phyloP scores from a whole-genome alignment of 1,140 invertebrate genomes.

The Heliconius eleuchia region DNA sequence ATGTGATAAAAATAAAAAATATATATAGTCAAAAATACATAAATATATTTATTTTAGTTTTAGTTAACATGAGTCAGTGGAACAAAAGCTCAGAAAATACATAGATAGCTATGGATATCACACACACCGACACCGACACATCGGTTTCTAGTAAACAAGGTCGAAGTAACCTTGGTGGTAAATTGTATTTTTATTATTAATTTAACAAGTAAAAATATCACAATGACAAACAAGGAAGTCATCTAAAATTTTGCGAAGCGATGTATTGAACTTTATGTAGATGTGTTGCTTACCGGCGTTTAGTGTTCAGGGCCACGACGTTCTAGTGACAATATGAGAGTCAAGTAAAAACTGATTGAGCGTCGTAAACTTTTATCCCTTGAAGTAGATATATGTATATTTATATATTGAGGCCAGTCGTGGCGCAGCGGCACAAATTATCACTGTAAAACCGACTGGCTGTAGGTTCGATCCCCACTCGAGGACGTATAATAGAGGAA shows the following conservation, averaged over 20 bases:
- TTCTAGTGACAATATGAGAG: slow-evolving; percentile 43
- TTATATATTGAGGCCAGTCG: background rate
- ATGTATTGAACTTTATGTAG: slow-evolving; percentile 66
- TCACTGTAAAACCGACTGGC: too few species aligned
- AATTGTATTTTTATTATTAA: slow-evolving; percentile 73
- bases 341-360: slow-evolving; percentile 45
- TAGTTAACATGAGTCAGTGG: slow-evolving; percentile 34
- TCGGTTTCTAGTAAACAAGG: slow-evolving; percentile 77
- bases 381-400: slow-evolving; percentile 31
- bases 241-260: slow-evolving; percentile 54
- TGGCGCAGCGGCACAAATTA: slow-evolving; percentile 31
- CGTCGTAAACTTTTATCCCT: slow-evolving; percentile 34
- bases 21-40: background rate
- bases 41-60: background rate
- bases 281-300: slow-evolving; percentile 50
- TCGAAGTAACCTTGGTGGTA: slow-evolving; percentile 66
- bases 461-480: too few species aligned
- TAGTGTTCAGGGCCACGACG: slow-evolving; percentile 51
- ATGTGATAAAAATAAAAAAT: background rate
- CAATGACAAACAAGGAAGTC: slow-evolving; percentile 75
- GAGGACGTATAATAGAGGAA: too few species aligned
- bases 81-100: slow-evolving; percentile 27
- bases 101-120: slow-evolving; percentile 14
- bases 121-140: slow-evolving; percentile 67
- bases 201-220: slow-evolving; percentile 68